Conservation (phyloP, 2,888 invertebrate species). For the Laspeyria flexula region DNA sequence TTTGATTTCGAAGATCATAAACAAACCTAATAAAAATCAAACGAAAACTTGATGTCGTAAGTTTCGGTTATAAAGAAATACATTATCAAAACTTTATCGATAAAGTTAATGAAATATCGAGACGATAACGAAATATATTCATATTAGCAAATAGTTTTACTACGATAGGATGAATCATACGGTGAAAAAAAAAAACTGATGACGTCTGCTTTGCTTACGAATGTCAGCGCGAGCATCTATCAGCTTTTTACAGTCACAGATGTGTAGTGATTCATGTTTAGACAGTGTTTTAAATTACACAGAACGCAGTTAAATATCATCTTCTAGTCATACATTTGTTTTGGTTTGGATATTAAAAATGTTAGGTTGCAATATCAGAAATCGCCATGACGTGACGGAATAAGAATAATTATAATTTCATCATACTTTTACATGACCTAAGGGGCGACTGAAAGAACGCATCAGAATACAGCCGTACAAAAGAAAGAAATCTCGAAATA, state of each 20-base stretch:
- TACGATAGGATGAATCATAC: constrained; percentile 51
- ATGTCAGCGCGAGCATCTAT: constrained; percentile 45
- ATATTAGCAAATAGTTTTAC: constrained; percentile 38
- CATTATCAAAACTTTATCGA: constrained; percentile 5
- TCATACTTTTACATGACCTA: too few relatives aligned
- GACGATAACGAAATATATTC: constrained; percentile 48
- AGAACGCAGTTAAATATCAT: not conserved
- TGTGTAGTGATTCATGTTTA: constrained; percentile 43
- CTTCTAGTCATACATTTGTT: not conserved
- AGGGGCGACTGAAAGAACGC: too few relatives aligned
- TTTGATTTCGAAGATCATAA: not conserved
- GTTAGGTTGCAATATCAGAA: not conserved
- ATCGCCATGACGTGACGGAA: too few relatives aligned
- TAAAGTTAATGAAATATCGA: constrained; percentile 41
- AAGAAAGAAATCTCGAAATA: too few relatives aligned
- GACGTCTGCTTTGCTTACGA: constrained; percentile 43
- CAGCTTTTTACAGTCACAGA: constrained; percentile 47
- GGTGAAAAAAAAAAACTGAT: constrained; percentile 36
- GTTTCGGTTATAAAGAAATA: not conserved
- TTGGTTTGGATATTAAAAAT: not conserved
- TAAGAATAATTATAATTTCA: too few relatives aligned
- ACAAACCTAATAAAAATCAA: not conserved
- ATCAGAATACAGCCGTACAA: too few relatives aligned
- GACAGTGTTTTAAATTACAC: constrained; percentile 18
- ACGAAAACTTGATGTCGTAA: too few relatives aligned